These are phyloP conservation scores for Quiscalus mexicanus DNA, from an alignment of 2,113 vertebrate species.

Conservation along the genomic window DNA sequence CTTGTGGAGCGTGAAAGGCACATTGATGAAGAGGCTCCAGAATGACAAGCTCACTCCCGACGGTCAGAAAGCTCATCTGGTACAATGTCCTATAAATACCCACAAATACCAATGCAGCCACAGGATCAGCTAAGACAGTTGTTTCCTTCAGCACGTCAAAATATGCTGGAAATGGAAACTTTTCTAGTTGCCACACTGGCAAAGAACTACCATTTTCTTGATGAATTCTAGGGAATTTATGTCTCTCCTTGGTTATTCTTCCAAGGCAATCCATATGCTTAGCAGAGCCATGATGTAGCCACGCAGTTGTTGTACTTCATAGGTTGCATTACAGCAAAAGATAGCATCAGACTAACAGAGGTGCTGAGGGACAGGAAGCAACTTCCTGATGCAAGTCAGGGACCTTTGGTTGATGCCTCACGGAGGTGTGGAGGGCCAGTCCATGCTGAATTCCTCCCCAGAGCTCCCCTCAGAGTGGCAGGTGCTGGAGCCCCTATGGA, in stretches of 20 bases:
- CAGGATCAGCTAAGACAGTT: not conserved
- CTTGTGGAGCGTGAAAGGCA: conserved; percentile 57
- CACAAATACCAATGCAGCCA: not conserved
- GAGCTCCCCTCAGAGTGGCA: fast-evolving
- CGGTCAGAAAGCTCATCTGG: not conserved
- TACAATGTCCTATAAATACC: not conserved
- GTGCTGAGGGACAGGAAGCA: not conserved
- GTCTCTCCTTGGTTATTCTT: not conserved
- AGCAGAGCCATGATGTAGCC: not conserved
- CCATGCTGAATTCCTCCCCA: not conserved
- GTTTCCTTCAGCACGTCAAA: not conserved
- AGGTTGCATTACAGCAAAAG: not conserved
- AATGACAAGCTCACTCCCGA: not conserved
- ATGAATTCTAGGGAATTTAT: not conserved
- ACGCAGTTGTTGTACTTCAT: not conserved
- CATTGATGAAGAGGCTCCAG: conserved; percentile 18
- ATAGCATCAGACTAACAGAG: not conserved
- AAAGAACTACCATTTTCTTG: not conserved
- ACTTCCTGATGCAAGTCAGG: not conserved
- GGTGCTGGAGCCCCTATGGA: fast-evolving
- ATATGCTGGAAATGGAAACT: not conserved
- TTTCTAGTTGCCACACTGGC: not conserved
- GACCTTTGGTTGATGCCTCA: not conserved
- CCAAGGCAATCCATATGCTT: fast-evolving
- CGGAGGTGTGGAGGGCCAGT: not conserved